A percentile compares a stretch with the other conserved stretches of the same genome.
These are phyloP conservation scores for Scolopax bukidnonensis DNA, from an alignment of 2,797 vertebrate species.

Conservation along the genomic window DNA sequence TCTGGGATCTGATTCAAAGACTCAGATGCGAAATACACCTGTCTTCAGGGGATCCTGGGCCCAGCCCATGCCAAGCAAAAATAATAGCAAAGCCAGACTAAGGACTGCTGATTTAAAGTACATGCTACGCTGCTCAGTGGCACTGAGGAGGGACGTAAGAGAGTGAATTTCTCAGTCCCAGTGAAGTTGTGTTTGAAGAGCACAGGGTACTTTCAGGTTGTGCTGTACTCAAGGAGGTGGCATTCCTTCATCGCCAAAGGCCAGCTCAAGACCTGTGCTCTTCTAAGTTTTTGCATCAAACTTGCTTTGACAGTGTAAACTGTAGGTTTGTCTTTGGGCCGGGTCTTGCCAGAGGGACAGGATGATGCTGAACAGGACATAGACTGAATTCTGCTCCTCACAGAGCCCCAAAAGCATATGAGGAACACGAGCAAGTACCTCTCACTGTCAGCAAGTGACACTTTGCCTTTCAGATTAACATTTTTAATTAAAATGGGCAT, in stretches of 20 bases:
- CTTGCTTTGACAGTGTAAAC: background rate
- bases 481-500: conserved; percentile 74
- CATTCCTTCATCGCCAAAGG: background rate
- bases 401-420: background rate
- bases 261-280: background rate
- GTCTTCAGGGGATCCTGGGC: background rate
- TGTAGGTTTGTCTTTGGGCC: background rate
- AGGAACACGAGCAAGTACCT: conserved; percentile 11
- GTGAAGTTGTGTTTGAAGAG: background rate
- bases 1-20: background rate
- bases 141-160: background rate
- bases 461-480: conserved; percentile 65
- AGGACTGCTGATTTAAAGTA: conserved; percentile 17
- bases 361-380: background rate
- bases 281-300: background rate
- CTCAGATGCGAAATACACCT: background rate
- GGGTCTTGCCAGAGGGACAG: background rate
- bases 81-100: background rate
- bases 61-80: background rate
- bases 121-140: background rate
- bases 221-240: background rate
- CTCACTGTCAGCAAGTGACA: conserved; percentile 49
- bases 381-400: background rate
- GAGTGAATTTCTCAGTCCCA: background rate
- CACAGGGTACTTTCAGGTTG: background rate